Percentiles rank a stretch among this genome's conserved stretches.
Evolutionary conservation across 2,113 vertebrate species (phyloP).

Genomic region (Mugil cephalus): DNA sequence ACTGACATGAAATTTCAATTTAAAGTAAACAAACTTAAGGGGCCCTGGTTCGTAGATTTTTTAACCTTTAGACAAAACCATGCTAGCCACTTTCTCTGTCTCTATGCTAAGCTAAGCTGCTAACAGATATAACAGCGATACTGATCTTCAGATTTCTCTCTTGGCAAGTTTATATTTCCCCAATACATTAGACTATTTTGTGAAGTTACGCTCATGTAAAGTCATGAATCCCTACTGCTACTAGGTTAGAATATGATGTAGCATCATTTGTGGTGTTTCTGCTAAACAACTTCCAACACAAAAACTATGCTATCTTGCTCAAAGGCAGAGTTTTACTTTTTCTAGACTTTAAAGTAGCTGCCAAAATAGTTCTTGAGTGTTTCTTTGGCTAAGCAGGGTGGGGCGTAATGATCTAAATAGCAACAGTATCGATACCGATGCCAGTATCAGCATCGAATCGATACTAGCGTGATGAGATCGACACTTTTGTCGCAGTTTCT

Average conservation of each 20-base stretch:
- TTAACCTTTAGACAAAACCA: neutral
- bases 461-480: too few species aligned
- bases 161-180: neutral
- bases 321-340: neutral
- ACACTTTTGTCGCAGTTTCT: too few species aligned
- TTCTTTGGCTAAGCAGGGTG: too few species aligned
- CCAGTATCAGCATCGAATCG: too few species aligned
- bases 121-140: neutral
- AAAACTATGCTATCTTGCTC: too few species aligned
- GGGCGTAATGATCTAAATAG: too few species aligned
- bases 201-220: neutral
- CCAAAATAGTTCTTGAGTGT: neutral
- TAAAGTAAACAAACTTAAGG: too few species aligned
- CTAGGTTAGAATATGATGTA: too few species aligned
- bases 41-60: neutral
- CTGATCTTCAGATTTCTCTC: neutral
- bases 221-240: neutral
- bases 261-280: too few species aligned
- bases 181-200: neutral
- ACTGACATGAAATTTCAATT: too few species aligned
- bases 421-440: too few species aligned
- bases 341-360: neutral
- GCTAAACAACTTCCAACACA: too few species aligned
- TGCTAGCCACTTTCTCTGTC: neutral
- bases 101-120: neutral